Conservation (phyloP, 2,797 vertebrate species). For the Spinus olivaceus region DNA sequence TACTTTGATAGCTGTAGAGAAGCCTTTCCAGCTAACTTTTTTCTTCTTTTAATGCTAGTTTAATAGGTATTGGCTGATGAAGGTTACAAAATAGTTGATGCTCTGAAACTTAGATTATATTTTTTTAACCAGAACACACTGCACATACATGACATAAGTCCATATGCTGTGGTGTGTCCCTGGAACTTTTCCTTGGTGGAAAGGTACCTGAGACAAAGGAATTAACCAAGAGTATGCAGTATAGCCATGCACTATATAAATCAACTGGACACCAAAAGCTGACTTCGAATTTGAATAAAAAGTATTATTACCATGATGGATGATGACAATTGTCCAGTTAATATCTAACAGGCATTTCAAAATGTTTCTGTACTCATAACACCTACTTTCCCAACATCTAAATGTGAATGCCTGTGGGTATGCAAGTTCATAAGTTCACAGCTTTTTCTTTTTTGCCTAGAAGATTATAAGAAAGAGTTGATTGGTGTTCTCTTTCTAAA, state of each 20-base stretch:
- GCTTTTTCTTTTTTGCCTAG: not conserved
- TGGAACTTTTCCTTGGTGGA: not conserved
- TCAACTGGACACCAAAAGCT: not conserved
- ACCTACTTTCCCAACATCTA: not conserved
- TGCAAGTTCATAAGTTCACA: not conserved
- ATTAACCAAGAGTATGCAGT: not conserved
- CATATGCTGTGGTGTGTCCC: not conserved
- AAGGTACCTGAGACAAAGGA: not conserved
- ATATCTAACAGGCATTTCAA: not conserved
- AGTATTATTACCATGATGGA: not conserved
- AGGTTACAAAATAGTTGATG: not conserved
- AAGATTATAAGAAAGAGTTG: not conserved
- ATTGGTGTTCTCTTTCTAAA: not conserved
- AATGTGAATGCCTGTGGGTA: not conserved
- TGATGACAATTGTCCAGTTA: fast-evolving
- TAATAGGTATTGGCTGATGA: not conserved
- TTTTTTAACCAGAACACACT: not conserved
- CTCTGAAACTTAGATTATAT: not conserved
- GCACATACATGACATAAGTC: not conserved
- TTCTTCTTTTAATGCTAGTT: not conserved
- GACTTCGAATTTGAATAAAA: not conserved
- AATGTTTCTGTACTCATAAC: not conserved
- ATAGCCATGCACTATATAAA: not conserved
- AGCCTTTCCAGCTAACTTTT: not conserved
- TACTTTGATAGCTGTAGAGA: not conserved